phyloP scores from a whole-genome alignment of 2,888 invertebrate genomes.

The Portevinia maculata region DNA sequence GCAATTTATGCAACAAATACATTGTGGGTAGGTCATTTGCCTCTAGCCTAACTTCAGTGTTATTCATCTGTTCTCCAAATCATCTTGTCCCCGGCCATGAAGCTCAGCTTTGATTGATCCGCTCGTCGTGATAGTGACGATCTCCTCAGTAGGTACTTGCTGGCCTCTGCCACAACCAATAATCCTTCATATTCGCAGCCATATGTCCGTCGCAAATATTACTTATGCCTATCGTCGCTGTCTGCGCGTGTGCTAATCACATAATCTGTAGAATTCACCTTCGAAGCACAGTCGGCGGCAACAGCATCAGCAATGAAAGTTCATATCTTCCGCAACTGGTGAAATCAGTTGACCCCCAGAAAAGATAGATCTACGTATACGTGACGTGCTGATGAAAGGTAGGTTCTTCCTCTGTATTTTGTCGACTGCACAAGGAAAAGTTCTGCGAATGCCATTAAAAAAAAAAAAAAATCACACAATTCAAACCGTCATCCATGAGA shows the following conservation, averaged over 20 bases:
- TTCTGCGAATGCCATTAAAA: conserved; percentile 24
- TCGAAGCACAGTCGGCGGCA: conserved; percentile 55
- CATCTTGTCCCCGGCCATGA: conserved; percentile 14
- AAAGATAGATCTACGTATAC: conserved; percentile 50
- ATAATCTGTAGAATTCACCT: conserved; percentile 68
- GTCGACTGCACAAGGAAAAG: conserved; percentile 48
- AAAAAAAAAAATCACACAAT: not conserved
- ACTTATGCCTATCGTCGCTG: conserved; percentile 40
- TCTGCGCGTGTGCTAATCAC: conserved; percentile 60
- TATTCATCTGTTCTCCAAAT: conserved; percentile 39
- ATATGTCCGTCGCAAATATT: conserved; percentile 29
- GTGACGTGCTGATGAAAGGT: conserved; percentile 66
- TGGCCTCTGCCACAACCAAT: conserved; percentile 43
- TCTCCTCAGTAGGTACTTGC: conserved; percentile 37
- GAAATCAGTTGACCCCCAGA: conserved; percentile 67
- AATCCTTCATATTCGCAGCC: conserved; percentile 66
- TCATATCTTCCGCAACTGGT: conserved; percentile 52
- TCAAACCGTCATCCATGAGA: conserved; percentile 39
- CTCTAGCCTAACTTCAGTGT: conserved; percentile 1
- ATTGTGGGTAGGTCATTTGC: conserved; percentile 28
- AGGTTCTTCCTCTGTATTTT: conserved; percentile 62
- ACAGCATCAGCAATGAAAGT: conserved; percentile 41
- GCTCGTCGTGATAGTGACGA: conserved; percentile 66
- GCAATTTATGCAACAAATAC: conserved; percentile 53
- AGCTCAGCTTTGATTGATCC: conserved; percentile 68